Evolutionary conservation across 1,140 invertebrate species (phyloP).

Genomic region (Temnothorax curvispinosus): DNA sequence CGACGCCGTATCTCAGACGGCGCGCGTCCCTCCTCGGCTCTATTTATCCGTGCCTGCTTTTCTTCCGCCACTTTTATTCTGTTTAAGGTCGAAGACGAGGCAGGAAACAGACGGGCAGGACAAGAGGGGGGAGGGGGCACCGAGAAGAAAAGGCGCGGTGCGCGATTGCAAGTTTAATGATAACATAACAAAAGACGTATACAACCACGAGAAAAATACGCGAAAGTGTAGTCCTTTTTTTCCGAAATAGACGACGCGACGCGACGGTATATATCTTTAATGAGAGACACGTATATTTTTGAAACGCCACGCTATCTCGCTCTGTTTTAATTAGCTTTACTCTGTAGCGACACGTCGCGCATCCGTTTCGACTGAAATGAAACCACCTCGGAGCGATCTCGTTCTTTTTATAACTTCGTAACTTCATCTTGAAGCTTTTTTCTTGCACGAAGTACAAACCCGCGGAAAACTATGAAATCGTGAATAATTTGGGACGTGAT

Average conservation of each 20-base stretch:
- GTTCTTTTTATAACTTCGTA: slow-evolving; percentile 26
- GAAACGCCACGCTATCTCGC: slow-evolving; percentile 13
- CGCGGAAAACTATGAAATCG: not conserved
- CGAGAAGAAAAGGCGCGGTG: slow-evolving; percentile 29
- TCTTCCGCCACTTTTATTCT: slow-evolving; percentile 46
- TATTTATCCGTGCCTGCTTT: slow-evolving; percentile 40
- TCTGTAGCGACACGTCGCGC: not conserved
- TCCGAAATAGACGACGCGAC: not conserved
- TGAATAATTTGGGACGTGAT: slow-evolving; percentile 27
- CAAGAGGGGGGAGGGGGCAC: too few species aligned
- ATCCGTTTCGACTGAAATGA: slow-evolving; percentile 22
- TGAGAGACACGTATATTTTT: slow-evolving; percentile 13
- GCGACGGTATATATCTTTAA: not conserved
- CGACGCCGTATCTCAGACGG: slow-evolving; percentile 38
- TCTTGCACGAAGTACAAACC: not conserved
- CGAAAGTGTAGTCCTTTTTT: not conserved
- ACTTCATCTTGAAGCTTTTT: not conserved
- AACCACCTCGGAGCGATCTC: not conserved
- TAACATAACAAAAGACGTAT: slow-evolving; percentile 38
- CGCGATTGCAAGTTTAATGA: slow-evolving; percentile 54
- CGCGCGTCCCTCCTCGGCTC: slow-evolving; percentile 3
- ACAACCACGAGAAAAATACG: slow-evolving; percentile 3
- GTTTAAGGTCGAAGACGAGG: slow-evolving; percentile 32
- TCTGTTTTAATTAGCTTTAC: slow-evolving; percentile 32
- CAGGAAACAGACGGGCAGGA: not conserved